Evolutionary conservation across 2,888 invertebrate genomes (phyloP), one percentile per base, ranked within the genome.

Genomic region (Nemotelus pantherinus): DNA sequence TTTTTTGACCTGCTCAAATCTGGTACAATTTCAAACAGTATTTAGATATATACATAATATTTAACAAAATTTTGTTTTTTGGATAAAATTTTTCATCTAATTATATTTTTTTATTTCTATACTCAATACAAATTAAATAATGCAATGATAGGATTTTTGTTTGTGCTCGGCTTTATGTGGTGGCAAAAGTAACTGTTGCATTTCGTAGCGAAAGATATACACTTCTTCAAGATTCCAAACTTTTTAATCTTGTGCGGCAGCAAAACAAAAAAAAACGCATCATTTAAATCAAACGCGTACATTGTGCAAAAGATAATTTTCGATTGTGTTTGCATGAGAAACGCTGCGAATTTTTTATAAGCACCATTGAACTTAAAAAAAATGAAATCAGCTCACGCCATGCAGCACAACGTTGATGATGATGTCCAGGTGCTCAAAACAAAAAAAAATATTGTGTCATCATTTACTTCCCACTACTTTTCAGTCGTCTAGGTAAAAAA

Each of bases 111-210:
- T 41, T 67, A 67, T 67, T 67, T 67, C 47, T 67, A 67, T 47
- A 48, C 41, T 25, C 10, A 25, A 75, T 25, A 25, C 25, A 25
- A 25, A 25, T 25, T 25, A 25, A 9, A 58, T 60, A 72, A 64
- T 64, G 25, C 45, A 57, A 67, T 47, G 43, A 77, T 81, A 81
- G 80, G 81, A 81, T 67, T 82, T 78, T 82, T 86, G 83, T 84
- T 82, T 84, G 82, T 85, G 85, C 82, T 82, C 85, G 83, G 83
- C 85, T 80, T 81, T 84, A 82, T 84, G 86, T 81, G 83, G 83
- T 80, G 81, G 82, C 81, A 82, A 82, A 83, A 82, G 80, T 82
- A 83, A 82, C 81, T 84, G 83, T 83, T 82, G 82, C 79, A 83
- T 84, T 80, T 83, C 83, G 81, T 83, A 84, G 81, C 77, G 43